Conservation (phyloP, 2,113 vertebrate species). For the Balaenoptera acutorostrata region DNA sequence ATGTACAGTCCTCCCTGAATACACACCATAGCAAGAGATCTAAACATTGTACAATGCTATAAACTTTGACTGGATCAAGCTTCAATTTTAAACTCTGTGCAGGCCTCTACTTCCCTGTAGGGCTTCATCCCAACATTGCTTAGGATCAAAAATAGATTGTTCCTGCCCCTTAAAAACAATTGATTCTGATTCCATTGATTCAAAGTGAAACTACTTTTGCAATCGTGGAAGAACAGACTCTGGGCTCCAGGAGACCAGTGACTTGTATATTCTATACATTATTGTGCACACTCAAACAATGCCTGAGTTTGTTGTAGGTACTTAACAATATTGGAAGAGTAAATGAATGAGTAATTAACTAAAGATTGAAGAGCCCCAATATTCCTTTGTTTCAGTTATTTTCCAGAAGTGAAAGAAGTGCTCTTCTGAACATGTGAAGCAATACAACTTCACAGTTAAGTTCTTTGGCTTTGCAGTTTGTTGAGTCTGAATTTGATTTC, state of each 20-base stretch:
- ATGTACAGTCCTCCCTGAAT: constrained; percentile 32
- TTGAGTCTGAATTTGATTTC: not conserved
- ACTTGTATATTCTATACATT: not conserved
- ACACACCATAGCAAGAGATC: constrained; percentile 25
- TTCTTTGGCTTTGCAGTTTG: not conserved
- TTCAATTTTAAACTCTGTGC: constrained; percentile 29
- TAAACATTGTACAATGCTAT: constrained; percentile 56
- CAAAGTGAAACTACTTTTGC: constrained; percentile 19
- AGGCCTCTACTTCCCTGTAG: not conserved
- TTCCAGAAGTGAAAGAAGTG: not conserved
- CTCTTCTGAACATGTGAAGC: not conserved
- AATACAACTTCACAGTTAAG: not conserved
- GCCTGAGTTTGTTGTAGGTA: not conserved
- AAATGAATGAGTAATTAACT: not conserved
- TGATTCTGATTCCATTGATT: not conserved
- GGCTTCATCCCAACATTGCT: constrained; percentile 14
- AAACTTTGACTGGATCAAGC: constrained; percentile 28
- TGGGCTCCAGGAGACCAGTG: not conserved
- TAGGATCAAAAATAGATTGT: constrained; percentile 20
- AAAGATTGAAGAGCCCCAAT: not conserved
- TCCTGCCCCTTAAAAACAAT: not conserved
- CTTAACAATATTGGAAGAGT: not conserved
- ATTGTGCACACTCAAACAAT: not conserved
- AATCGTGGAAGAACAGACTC: not conserved
- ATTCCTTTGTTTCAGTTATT: not conserved